phyloP scores from a whole-genome alignment of 2,113 vertebrate genomes.

The Alligator mississippiensis region DNA sequence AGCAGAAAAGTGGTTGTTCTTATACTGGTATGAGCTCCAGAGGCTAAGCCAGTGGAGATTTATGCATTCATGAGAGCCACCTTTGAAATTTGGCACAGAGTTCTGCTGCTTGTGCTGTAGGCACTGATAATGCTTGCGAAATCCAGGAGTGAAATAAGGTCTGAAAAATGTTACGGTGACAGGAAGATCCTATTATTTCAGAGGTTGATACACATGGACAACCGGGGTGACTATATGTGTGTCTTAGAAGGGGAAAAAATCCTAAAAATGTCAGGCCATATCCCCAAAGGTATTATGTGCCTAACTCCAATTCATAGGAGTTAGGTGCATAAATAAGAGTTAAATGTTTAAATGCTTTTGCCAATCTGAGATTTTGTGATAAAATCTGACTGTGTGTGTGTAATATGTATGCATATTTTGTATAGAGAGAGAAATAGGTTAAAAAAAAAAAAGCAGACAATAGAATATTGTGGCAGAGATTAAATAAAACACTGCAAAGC shows the following conservation, averaged over 20 bases:
- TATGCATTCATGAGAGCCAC: background rate
- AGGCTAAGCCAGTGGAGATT: background rate
- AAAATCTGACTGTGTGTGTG: background rate
- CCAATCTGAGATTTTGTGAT: background rate
- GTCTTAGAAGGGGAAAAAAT: background rate
- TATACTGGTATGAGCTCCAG: background rate
- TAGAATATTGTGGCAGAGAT: background rate
- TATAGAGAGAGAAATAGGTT: background rate
- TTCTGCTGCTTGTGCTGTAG: background rate
- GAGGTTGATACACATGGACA: background rate
- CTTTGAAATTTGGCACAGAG: background rate
- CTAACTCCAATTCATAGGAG: background rate
- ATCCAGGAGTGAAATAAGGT: background rate
- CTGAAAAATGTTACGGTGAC: background rate
- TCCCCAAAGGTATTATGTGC: background rate
- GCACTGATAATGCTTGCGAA: accelerated
- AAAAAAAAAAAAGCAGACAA: background rate
- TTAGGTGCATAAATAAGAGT: background rate
- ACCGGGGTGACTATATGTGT: accelerated
- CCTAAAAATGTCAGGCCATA: background rate
- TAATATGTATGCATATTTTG: background rate
- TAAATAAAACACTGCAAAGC: background rate
- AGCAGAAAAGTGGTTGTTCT: constrained; percentile 7
- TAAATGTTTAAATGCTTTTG: background rate
- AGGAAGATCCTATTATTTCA: background rate